Percentiles rank a stretch among this genome's conserved stretches.
phyloP scores from a whole-genome alignment of 2,888 invertebrate species.

The Andrena bucephala region DNA sequence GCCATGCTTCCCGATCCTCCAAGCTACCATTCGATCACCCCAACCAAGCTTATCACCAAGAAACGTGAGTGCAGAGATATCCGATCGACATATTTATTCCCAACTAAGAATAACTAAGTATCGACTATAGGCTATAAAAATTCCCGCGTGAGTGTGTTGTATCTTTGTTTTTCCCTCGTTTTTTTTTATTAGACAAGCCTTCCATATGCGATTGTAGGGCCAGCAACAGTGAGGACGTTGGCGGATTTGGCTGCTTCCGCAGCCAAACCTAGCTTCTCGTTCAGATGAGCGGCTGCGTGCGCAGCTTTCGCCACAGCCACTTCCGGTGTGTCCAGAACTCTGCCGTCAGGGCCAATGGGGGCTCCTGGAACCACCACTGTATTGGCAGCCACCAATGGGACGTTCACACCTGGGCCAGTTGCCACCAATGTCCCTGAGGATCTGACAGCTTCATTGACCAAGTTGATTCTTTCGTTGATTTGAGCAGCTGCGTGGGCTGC shows the following conservation, averaged over 20 bases:
- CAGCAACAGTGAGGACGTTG: slow-evolving; percentile 56
- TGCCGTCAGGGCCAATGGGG: slow-evolving; percentile 77
- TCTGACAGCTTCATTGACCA: slow-evolving; percentile 55
- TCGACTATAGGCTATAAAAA: slow-evolving; percentile 9
- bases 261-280: slow-evolving; percentile 77
- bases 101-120: slow-evolving; percentile 22
- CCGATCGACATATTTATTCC: slow-evolving; percentile 28
- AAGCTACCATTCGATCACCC: background rate
- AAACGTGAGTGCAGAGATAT: slow-evolving; percentile 1
- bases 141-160: slow-evolving; percentile 13
- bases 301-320: slow-evolving; percentile 78
- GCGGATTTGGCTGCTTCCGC: slow-evolving; percentile 61
- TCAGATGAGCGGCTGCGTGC: slow-evolving; percentile 79
- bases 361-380: slow-evolving; percentile 55
- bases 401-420: background rate
- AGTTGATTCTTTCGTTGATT: slow-evolving; percentile 59
- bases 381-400: slow-evolving; percentile 23
- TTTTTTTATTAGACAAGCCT: slow-evolving; percentile 54
- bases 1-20: background rate
- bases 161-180: background rate
- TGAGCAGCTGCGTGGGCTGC: slow-evolving; percentile 77
- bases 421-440: slow-evolving; percentile 31
- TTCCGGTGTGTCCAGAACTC: slow-evolving; percentile 80
- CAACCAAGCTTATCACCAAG: background rate
- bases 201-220: slow-evolving; percentile 55